Evolutionary conservation across 1,140 invertebrate genomes (phyloP).

Genomic region (Coelopa frigida): DNA sequence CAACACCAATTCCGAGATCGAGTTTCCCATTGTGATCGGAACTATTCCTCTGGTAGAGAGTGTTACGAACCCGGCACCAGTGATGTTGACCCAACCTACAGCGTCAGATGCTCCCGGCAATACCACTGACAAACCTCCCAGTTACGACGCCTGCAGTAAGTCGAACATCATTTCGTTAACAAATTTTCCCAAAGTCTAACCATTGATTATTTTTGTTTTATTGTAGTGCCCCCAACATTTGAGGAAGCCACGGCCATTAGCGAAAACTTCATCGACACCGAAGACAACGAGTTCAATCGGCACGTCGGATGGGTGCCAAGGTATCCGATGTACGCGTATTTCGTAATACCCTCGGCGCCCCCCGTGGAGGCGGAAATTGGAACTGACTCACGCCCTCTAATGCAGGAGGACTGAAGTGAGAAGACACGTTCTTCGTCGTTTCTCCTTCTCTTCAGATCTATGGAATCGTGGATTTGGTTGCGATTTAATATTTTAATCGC

Average conservation of each 20-base stretch:
- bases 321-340: conserved; percentile 21
- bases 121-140: neutral
- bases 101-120: neutral
- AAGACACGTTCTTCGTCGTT: neutral
- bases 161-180: too few relatives aligned
- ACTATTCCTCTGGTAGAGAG: conserved; percentile 31
- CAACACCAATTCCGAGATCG: conserved; percentile 20
- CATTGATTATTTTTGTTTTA: too few relatives aligned
- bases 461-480: neutral
- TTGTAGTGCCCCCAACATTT: conserved; percentile 31
- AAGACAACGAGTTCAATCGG: conserved; percentile 28
- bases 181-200: too few relatives aligned
- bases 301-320: conserved; percentile 31
- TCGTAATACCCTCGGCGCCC: neutral
- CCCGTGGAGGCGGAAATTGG: conserved; percentile 10
- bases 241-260: conserved; percentile 27
- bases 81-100: neutral
- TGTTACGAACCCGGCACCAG: conserved; percentile 19
- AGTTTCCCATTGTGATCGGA: conserved; percentile 29
- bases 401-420: conserved; percentile 13
- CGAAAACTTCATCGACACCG: conserved; percentile 29
- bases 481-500: too few relatives aligned
- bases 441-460: neutral
- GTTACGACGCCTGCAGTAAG: too few relatives aligned
- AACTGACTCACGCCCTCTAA: neutral